Percentiles rank a stretch among this genome's conserved stretches.
Conservation (phyloP, 2,113 vertebrate genomes). For the Sinocyclocheilus anshuiensis region DNA sequence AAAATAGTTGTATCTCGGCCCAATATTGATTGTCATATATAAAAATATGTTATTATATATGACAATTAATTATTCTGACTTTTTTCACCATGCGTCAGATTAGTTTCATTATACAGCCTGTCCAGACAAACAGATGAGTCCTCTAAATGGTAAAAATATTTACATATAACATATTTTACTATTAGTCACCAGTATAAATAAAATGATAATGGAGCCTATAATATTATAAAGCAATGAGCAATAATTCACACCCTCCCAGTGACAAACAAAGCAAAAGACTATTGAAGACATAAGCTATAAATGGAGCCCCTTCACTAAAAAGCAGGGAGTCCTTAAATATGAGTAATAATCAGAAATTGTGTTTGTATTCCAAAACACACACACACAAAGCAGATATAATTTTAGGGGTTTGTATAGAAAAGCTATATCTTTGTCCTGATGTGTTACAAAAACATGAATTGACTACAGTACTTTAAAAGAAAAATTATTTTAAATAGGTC, state of each 20-base stretch:
- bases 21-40: no score
- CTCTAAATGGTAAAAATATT: not conserved
- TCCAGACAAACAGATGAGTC: not conserved
- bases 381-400: not conserved
- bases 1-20: no score
- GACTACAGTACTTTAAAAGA: not conserved
- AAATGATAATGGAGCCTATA: not conserved
- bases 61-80: not conserved
- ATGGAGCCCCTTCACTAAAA: not conserved
- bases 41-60: no score
- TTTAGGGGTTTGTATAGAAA: not conserved
- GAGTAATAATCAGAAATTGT: not conserved
- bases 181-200: not conserved
- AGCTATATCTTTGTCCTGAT: not conserved
- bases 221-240: not conserved
- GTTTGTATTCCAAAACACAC: not conserved
- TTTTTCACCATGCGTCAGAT: not conserved
- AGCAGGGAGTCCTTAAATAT: not conserved
- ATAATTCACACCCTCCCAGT: not conserved
- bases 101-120: not conserved
- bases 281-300: not conserved
- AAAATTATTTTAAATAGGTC: not conserved
- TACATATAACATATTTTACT: not conserved
- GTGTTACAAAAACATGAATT: not conserved
- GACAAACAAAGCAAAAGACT: not conserved